Evolutionary conservation across 1,140 invertebrate genomes (phyloP), one percentile per base, ranked within the genome.

Genomic region (Drosophila orosa): DNA sequence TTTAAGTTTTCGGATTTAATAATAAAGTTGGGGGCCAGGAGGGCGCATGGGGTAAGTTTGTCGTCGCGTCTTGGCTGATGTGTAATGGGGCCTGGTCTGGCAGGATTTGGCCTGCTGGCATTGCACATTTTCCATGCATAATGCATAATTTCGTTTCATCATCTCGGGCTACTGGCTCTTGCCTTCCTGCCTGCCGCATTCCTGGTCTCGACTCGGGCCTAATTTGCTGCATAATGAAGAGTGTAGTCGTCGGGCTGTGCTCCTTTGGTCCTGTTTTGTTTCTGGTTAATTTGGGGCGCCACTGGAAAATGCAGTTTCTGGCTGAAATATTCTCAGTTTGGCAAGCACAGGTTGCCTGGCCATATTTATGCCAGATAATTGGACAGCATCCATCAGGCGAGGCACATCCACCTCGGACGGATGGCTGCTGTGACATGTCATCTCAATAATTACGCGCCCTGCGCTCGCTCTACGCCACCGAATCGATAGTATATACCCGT

Each of bases 191-290:
- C 24, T 24, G 22, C 40, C 44, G 24, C 69, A 72, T 24, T 37
- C 37, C 27, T 22, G 25, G 10, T n/a, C 44, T 15, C 76, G 50
- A 72, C 84, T 73, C 55, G 81, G 77, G 85, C 80, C 85, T 90
- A 89, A 90, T 89, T 87, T 87, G 84, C 78, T 89, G 85, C 84
- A 84, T 87, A 87, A 87, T 87, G 87, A 89, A 84, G 83, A 73
- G 50, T 80, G 84, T 78, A 89, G 75, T 71, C 80, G 63, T 84
- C 75, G 76, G 69, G 57, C 54, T 39, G 17, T 50, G 48, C 29
- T 24, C 55, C 25, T 19, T 42, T 9, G 22, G 40, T 56, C 52
- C 5, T 69, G 55, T 78, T 74, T 82, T 65, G 60, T 74, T 81
- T 86, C 44, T 39, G 40, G 56, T 39, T 74, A 68, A 68, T 65